Base-by-base conservation (phyloP, 1,140 invertebrate species). In the Drosophila fuyamai region DNA sequence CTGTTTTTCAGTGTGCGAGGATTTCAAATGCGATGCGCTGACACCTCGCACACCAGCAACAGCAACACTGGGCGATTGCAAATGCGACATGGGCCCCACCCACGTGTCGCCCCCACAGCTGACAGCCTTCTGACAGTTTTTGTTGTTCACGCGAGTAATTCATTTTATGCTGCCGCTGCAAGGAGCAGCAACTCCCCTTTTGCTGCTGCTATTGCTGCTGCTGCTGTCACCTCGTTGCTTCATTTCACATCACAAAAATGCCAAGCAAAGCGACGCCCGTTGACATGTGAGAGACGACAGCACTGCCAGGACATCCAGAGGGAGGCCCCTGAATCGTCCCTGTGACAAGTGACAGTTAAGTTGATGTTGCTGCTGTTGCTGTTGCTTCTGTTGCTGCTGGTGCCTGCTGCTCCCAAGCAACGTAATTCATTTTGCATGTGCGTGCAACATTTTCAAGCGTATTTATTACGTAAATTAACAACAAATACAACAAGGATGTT, bases 341-440 rank as follows among this genome's bases (percentile, higher is more conserved):
- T 70, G 90, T 92, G 90, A 92, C 90, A 92, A 92, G 90, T 92
- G 90, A 92, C 90, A 92, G 90, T 92, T 88, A 90, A 92, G 90
- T 91, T 92, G 85, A 76, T 90, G 88, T 72, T 70, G 70, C 38
- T 76, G 57, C 38, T 67, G 60, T 12, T 44, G 35, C 51, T 76
- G 44, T 38, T 67, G 56, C 27, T 62, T 51, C 9, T 47, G 46
- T 12, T 70, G 47, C 5, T 53, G 60, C 2, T 40, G 36, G 9
- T 41, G 35, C 38, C 18, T 77, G 54, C 14, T 77, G 58, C 67
- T 83, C 56, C 76, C 72, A 67, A 66, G 79, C 84, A 72, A 77
- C 72, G 84, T 89, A 74, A 88, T 88, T 89, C 80, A 89, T 89
- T 90, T 89, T 90, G 85, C 83, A 88, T 89, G 85, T 89, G 84